phyloP scores from a whole-genome alignment of 1,140 invertebrate species.

The Coelopa frigida region DNA sequence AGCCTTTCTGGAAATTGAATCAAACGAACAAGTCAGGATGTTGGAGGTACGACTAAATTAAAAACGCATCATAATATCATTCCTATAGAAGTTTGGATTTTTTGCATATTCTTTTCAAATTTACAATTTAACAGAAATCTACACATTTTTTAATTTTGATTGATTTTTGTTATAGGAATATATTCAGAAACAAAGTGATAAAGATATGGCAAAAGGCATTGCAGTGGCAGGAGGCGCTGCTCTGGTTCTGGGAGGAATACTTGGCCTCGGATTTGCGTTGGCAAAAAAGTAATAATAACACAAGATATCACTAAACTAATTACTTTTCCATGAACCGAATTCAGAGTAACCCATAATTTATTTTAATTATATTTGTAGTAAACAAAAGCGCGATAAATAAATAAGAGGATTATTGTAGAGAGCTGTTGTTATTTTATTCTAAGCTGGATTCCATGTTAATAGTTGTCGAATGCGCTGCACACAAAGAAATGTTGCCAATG shows the following conservation, averaged over 20 bases:
- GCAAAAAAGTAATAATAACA: conserved; percentile 57
- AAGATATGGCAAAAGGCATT: conserved; percentile 82
- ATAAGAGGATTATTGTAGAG: conserved; percentile 1
- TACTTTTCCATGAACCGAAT: background rate
- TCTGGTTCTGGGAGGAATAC: conserved; percentile 68
- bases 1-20: conserved; percentile 78
- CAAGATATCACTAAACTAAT: no score
- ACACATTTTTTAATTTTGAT: background rate
- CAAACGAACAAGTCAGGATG: conserved; percentile 81
- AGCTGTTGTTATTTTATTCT: no score
- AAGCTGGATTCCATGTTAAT: no score
- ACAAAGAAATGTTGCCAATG: no score
- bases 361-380: conserved; percentile 39
- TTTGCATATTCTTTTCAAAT: no score
- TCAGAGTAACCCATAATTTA: no score
- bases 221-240: conserved; percentile 77
- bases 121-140: background rate
- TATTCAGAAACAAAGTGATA: conserved; percentile 83
- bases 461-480: no score
- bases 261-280: conserved; percentile 71
- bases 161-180: conserved; percentile 56
- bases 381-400: conserved; percentile 37
- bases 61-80: background rate
- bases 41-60: conserved; percentile 44
- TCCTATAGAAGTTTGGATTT: conserved; percentile 7